Conservation (phyloP, 2,888 invertebrate genomes). For the Mesochorus sp. region DNA sequence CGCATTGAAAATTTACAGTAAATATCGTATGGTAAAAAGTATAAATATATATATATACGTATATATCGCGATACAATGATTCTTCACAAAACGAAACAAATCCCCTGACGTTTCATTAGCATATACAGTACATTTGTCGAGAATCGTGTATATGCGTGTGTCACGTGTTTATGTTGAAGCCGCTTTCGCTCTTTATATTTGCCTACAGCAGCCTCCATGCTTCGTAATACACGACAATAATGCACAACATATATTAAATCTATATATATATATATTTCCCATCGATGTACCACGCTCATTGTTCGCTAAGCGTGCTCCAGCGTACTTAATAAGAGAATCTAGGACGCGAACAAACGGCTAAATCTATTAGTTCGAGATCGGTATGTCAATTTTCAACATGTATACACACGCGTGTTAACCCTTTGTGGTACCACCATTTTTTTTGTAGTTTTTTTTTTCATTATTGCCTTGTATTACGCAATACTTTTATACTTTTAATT, state of each 20-base stretch:
- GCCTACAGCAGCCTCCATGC: slow-evolving; percentile 18
- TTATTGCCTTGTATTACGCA: too few species aligned
- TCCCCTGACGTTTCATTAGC: slow-evolving; percentile 12
- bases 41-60: too few species aligned
- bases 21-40: neutral
- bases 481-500: too few species aligned
- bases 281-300: slow-evolving; percentile 45
- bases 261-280: neutral
- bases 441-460: too few species aligned
- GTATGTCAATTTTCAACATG: slow-evolving; percentile 47
- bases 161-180: slow-evolving; percentile 12
- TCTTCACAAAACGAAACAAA: neutral
- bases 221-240: slow-evolving; percentile 25
- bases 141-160: slow-evolving; percentile 3
- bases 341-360: slow-evolving; percentile 59
- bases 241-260: slow-evolving; percentile 13
- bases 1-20: neutral
- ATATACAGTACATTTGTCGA: slow-evolving; percentile 31
- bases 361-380: slow-evolving; percentile 38
- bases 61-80: neutral
- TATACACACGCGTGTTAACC: too few species aligned
- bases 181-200: slow-evolving; percentile 46
- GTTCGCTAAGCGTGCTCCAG: slow-evolving; percentile 44
- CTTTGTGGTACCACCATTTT: too few species aligned
- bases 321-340: slow-evolving; percentile 65